phyloP scores from a whole-genome alignment of 1,140 invertebrate genomes.

The Brachionus sp. region DNA sequence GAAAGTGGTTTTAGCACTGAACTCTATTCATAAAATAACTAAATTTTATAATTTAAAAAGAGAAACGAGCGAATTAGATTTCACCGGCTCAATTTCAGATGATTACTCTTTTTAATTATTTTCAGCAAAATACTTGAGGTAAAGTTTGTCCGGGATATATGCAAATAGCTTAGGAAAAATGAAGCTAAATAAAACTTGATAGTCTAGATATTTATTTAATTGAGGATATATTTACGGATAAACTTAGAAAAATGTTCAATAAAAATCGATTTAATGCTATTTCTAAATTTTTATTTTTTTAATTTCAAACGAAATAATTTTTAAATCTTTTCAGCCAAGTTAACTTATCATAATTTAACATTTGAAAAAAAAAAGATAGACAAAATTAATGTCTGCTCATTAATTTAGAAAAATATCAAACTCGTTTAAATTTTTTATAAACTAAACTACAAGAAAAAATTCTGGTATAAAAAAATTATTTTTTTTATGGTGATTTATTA shows the following conservation, averaged over 20 bases:
- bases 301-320: neutral
- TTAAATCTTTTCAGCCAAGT: neutral
- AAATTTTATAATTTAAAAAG: neutral
- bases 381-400: neutral
- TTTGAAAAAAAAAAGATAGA: neutral
- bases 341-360: neutral
- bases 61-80: neutral
- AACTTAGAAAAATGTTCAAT: neutral
- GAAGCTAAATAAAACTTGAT: neutral
- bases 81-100: neutral
- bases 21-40: conserved; percentile 10
- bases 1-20: neutral
- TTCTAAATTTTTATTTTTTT: neutral
- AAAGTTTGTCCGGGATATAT: neutral
- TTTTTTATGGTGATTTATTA: too few relatives aligned
- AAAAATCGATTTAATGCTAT: neutral
- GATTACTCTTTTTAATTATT: neutral
- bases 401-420: too few relatives aligned
- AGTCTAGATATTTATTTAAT: neutral
- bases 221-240: neutral
- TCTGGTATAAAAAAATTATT: too few relatives aligned
- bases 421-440: too few relatives aligned
- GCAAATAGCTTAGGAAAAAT: neutral
- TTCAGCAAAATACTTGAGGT: neutral
- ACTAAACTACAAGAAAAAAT: too few relatives aligned